Evolutionary conservation across 2,888 invertebrate genomes (phyloP).

Genomic region (Drosophila borborema): DNA sequence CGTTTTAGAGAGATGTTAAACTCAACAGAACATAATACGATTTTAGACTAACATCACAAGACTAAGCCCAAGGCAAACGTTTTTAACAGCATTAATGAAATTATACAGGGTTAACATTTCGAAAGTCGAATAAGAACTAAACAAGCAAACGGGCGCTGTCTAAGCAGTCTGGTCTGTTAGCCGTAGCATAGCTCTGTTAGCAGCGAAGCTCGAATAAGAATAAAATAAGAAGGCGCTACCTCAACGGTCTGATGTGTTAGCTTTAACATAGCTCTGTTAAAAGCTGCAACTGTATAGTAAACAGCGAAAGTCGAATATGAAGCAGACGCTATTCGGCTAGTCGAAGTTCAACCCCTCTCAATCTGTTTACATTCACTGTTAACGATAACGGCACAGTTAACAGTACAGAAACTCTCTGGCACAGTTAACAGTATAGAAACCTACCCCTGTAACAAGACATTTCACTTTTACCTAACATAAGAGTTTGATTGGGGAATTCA

Average conservation of each 20-base stretch:
- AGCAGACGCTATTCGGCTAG: not conserved
- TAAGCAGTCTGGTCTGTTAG: not conserved
- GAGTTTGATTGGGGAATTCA: not conserved
- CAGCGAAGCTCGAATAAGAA: not conserved
- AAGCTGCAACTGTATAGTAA: not conserved
- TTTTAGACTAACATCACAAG: constrained; percentile 6
- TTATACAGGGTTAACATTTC: not conserved
- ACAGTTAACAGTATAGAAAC: constrained; percentile 1
- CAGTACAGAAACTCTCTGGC: too few species aligned
- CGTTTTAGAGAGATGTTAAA: not conserved
- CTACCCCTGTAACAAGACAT: constrained; percentile 2
- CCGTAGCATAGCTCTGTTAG: not conserved
- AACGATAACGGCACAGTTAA: not conserved
- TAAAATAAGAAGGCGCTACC: not conserved
- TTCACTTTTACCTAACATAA: not conserved
- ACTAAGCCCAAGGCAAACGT: not conserved
- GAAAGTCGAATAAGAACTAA: not conserved
- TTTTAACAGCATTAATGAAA: not conserved
- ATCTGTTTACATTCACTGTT: not conserved
- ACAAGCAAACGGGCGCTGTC: not conserved
- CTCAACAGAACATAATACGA: constrained; percentile 3
- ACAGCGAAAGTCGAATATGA: not conserved
- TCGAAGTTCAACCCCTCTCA: constrained; percentile 13
- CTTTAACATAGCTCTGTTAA: not conserved
- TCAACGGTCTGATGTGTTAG: not conserved